Evolutionary conservation across 2,113 vertebrate species (phyloP), one percentile per base, ranked within the genome.

Genomic region (Protobothrops flavoviridis): DNA sequence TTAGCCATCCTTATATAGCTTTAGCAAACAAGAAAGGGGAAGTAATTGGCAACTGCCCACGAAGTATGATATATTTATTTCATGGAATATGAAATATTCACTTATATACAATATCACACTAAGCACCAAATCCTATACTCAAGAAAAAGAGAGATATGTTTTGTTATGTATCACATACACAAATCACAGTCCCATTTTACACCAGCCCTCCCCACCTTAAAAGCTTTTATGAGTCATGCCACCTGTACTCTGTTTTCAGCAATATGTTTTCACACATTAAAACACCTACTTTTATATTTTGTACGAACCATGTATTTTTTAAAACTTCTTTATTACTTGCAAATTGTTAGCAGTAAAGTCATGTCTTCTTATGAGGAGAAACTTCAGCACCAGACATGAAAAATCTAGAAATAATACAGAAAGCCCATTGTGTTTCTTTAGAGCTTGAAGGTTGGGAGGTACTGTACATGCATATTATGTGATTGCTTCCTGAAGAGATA

Each of bases 391-490:
- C 15, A 90, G 11, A 45, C 15, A 45, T 48, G 39, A 50, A 64
- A 90, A 50, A 15, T 3, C 45, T 17, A 50, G 86, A 87, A 29
- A 48, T 50, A 43, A 81, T 43, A 43, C 7, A 43, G 15, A 39
- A 81, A 81, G 33, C n/a, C 13, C 53, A 33, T 5, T 10, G 26
- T 5, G 13, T 20, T 64, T 61, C 57, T 29, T 24, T n/a, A 9
- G 11, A 52, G 21, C 29, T 52, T 52, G 61, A 53, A 20, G 48
- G 39, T 74, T 52, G 94, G 23, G 94, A 96, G 95, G 94, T 24
- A 39, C 85, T 1, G 94, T 24, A 43, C 85, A 2, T 23, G 85
- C 26, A 29, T 33, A 13, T 55, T 55, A 33, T 59, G 12, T 59
- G 43, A 21, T 29, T 61, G 26, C 5, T 92, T 50, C 39, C 85